Base-by-base conservation (phyloP, 2,113 vertebrate species). In the Plestiodon gilberti region DNA sequence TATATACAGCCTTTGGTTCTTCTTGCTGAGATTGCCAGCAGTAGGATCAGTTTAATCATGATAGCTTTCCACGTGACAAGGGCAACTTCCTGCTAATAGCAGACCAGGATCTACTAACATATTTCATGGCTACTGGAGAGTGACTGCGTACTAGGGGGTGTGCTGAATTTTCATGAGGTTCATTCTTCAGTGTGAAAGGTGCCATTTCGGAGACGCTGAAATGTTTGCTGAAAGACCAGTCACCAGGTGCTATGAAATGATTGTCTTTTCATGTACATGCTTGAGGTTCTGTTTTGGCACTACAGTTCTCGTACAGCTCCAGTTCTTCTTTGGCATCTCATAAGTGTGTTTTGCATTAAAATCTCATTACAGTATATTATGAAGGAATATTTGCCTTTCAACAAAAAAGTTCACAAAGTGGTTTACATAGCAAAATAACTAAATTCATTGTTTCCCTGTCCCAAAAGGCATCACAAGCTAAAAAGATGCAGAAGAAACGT, bases 11-110 rank as follows among this genome's bases (percentile, higher is more conserved):
- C 59, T 30, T 67, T 82, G 55, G 84, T 67, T 0, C 18, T 84
- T 84, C 78, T 85, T 81, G 65, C 70, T 82, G 59, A 81, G 84
- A 62, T 75, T 82, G 6, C 3, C 6, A 85, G 65, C 77, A 90
- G 62, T 9, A 28, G 75, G 74, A 85, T 5, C 82, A 88, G 20
- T 73, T 61, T 40, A 67, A 40, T 78, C 75, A 78, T 33, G 23
- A 78, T 83, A 78, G 83, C 80, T 55, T 86, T 71, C 84, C 17
- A 4, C 85, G 69, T 79, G 82, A 48, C 84, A 28, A 1, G 1
- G 79, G 62, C 48, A 89, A 70, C 9, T 0, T 0, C 82, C 35
- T 82, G 40, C 35, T 87, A 83, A 88, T 82, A 85, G n/a, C 0
- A 2, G n/a, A 20, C 14, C 85, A 70, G 81, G 62, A 65, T 86